Percentiles rank a stretch among this genome's conserved stretches.
These are phyloP conservation scores for Leucosticte australis DNA, from an alignment of 2,113 vertebrate genomes.

Conservation along the genomic window DNA sequence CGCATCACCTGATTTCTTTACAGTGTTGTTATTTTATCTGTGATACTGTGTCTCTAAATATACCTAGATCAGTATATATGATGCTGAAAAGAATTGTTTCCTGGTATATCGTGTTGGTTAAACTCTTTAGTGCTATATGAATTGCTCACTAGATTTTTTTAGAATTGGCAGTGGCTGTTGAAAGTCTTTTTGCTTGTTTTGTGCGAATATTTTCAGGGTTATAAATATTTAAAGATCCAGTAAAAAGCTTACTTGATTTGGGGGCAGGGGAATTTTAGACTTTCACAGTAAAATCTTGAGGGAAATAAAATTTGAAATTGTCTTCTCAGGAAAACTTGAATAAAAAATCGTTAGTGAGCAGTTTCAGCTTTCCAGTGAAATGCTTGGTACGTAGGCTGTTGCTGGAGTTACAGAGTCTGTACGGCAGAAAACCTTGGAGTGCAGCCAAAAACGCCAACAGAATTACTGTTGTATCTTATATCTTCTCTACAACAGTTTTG, in stretches of 20 bases:
- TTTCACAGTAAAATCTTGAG: background rate
- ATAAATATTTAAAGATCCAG: background rate
- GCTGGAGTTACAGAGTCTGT: background rate
- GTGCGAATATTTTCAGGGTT: fast-evolving
- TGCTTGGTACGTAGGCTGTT: background rate
- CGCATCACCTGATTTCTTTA: background rate
- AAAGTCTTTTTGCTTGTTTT: background rate
- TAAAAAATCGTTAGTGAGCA: background rate
- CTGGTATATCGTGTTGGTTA: background rate
- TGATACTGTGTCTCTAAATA: background rate
- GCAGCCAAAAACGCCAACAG: background rate
- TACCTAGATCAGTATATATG: background rate
- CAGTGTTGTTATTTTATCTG: fast-evolving
- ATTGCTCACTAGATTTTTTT: background rate
- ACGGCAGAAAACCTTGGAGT: background rate
- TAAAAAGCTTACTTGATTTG: background rate
- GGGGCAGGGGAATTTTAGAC: background rate
- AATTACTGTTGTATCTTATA: background rate
- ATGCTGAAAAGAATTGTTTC: background rate
- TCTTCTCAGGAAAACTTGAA: background rate
- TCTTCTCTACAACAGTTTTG: background rate
- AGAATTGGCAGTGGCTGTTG: background rate
- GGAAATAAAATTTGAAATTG: background rate
- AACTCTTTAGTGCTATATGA: fast-evolving
- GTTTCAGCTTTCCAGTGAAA: background rate